These are phyloP conservation scores for Trichonephila clavipes DNA, from an alignment of 1,140 invertebrate species.

Conservation along the genomic window DNA sequence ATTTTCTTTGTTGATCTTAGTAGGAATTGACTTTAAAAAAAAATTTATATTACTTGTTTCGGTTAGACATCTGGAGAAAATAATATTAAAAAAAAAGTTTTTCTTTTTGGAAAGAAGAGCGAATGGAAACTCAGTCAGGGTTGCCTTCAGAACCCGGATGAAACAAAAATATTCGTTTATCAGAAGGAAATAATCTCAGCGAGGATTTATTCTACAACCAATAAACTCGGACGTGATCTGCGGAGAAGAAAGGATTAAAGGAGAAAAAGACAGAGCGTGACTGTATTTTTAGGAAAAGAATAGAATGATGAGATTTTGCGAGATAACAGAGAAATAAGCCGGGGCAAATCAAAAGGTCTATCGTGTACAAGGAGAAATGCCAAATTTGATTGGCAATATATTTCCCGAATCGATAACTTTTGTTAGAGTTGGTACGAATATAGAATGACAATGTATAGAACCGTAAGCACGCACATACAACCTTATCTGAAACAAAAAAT, in stretches of 20 bases:
- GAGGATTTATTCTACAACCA: neutral
- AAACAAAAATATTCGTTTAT: neutral
- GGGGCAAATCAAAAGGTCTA: neutral
- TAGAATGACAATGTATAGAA: neutral
- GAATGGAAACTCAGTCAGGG: neutral
- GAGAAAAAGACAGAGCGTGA: neutral
- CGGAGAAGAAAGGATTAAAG: neutral
- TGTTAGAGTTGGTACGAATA: neutral
- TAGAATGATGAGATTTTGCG: neutral
- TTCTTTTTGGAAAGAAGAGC: neutral
- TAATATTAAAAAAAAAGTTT: neutral
- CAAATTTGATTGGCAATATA: slow-evolving; percentile 23
- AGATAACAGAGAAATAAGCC: neutral
- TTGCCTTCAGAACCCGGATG: neutral
- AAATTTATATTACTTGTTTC: too few relatives aligned
- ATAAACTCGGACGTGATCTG: neutral
- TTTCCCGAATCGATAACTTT: neutral
- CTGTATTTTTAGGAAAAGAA: neutral
- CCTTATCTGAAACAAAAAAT: too few relatives aligned
- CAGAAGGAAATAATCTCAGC: neutral
- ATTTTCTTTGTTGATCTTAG: too few relatives aligned
- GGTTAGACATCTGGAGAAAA: neutral
- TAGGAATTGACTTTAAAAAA: too few relatives aligned
- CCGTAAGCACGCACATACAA: neutral
- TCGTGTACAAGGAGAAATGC: neutral